phyloP scores from a whole-genome alignment of 2,888 invertebrate species.

The Electrophaes corylata region DNA sequence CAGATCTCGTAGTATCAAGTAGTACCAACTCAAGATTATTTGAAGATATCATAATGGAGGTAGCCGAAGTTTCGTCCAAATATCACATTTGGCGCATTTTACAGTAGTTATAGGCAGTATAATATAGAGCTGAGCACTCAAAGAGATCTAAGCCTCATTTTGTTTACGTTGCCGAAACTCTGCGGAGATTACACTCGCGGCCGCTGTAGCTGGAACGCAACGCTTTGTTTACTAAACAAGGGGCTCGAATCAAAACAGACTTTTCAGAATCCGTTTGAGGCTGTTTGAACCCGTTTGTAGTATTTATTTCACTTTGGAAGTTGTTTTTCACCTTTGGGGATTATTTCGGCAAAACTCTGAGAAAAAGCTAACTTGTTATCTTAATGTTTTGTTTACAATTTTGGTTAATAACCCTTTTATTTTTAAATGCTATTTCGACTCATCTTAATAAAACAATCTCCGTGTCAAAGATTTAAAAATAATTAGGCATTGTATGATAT shows the following conservation, averaged over 20 bases:
- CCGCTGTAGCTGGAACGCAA: slow-evolving; percentile 3
- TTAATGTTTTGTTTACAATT: not conserved
- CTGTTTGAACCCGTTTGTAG: slow-evolving; percentile 11
- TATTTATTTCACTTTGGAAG: slow-evolving; percentile 15
- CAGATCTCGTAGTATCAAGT: too few species aligned
- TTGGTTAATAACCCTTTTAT: not conserved
- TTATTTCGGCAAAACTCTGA: not conserved
- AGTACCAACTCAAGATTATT: too few species aligned
- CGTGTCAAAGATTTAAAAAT: not conserved
- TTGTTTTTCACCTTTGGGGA: slow-evolving; percentile 14
- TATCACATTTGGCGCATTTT: too few species aligned
- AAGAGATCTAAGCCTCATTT: not conserved
- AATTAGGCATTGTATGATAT: not conserved
- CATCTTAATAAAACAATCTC: not conserved
- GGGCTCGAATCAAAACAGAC: slow-evolving; percentile 14
- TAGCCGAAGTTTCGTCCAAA: too few species aligned
- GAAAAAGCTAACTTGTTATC: not conserved
- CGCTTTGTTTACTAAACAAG: slow-evolving; percentile 21
- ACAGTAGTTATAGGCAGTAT: not conserved
- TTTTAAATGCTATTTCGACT: not conserved
- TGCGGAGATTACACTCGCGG: slow-evolving; percentile 5
- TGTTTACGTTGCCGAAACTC: slow-evolving; percentile 5
- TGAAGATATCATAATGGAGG: too few species aligned
- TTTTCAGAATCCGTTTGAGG: slow-evolving; percentile 24
- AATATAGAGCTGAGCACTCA: slow-evolving; percentile 1